Conservation (phyloP, 2,888 invertebrate genomes). For the Caenorhabditis drosophilae region DNA sequence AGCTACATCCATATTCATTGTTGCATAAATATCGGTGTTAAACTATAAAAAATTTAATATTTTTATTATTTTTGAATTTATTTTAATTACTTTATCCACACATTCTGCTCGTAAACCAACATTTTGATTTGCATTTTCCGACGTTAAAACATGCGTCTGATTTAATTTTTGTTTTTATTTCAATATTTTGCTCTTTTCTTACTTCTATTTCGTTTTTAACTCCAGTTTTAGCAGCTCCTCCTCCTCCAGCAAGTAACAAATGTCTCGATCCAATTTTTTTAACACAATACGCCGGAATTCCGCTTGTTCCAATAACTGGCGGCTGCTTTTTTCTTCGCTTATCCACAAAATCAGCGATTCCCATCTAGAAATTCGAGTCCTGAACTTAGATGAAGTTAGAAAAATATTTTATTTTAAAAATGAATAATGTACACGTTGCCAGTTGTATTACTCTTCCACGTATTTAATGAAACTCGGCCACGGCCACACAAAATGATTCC, state of each 20-base stretch:
- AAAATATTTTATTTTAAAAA: no score
- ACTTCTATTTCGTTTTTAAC: slow-evolving; percentile 89
- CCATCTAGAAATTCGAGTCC: no score
- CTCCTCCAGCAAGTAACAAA: slow-evolving; percentile 94
- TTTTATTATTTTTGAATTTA: background rate
- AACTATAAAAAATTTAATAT: slow-evolving; percentile 33
- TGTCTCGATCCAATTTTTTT: slow-evolving; percentile 61
- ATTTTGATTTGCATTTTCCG: slow-evolving; percentile 8
- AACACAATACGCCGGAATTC: slow-evolving; percentile 58
- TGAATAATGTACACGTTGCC: slow-evolving; percentile 4
- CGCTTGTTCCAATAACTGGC: slow-evolving; percentile 45
- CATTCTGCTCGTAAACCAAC: slow-evolving; percentile 32
- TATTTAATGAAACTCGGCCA: background rate
- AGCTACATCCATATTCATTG: slow-evolving; percentile 67
- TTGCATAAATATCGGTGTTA: slow-evolving; percentile 55
- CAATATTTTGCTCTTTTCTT: background rate
- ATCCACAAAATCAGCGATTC: slow-evolving; percentile 11
- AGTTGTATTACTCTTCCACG: background rate
- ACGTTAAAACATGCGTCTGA: slow-evolving; percentile 32
- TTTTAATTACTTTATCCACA: slow-evolving; percentile 18
- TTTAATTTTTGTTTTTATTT: background rate
- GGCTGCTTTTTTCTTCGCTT: slow-evolving; percentile 24
- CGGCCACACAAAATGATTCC: background rate
- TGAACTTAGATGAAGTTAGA: no score
- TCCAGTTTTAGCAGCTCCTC: slow-evolving; percentile 94